Conservation (phyloP, 1,140 invertebrate species). For the Leptestheria dahalacensis region DNA sequence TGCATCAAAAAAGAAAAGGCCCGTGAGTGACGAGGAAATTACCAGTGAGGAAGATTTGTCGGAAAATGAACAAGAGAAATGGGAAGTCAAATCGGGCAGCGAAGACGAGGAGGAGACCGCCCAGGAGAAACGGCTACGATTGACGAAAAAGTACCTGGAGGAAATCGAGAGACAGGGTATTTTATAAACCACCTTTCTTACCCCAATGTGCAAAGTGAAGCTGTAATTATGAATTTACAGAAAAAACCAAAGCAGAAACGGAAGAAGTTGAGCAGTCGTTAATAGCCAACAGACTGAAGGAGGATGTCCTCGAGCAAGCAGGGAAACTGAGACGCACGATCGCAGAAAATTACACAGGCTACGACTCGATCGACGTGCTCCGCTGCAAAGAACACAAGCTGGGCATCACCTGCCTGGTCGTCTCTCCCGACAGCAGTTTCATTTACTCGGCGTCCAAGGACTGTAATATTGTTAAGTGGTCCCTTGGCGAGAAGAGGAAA, state of each 20-base stretch:
- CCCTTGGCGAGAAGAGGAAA: slow-evolving; percentile 32
- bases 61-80: slow-evolving; percentile 5
- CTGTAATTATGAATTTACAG: slow-evolving; percentile 27
- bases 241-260: slow-evolving; percentile 47
- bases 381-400: slow-evolving; percentile 57
- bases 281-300: slow-evolving; percentile 52
- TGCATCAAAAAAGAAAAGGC: not conserved
- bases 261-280: slow-evolving; percentile 46
- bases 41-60: not conserved
- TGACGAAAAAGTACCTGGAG: slow-evolving; percentile 75
- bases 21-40: not conserved
- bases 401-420: slow-evolving; percentile 62
- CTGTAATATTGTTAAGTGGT: slow-evolving; percentile 71
- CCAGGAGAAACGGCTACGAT: slow-evolving; percentile 70
- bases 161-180: slow-evolving; percentile 64
- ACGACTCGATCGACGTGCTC: slow-evolving; percentile 35
- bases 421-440: slow-evolving; percentile 55
- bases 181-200: not conserved
- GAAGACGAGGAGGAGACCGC: slow-evolving; percentile 62
- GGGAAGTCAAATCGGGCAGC: not conserved
- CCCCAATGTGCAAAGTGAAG: not conserved
- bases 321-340: slow-evolving; percentile 57
- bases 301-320: slow-evolving; percentile 70
- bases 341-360: slow-evolving; percentile 44
- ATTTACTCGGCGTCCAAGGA: slow-evolving; percentile 79